Conservation (phyloP, 2,888 invertebrate species). For the Pammene aurita region DNA sequence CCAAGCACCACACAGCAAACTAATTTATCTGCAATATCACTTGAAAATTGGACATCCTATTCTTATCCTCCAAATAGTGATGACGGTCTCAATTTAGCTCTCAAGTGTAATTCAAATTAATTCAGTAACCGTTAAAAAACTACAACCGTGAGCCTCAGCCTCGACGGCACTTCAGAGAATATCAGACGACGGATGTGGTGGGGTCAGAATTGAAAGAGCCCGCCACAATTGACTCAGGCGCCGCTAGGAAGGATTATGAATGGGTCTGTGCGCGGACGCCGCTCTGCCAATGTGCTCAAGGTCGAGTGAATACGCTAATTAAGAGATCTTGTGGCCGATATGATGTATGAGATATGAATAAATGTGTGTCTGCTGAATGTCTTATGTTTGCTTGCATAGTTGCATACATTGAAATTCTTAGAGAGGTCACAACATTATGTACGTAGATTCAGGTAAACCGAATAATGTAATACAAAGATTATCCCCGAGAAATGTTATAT, state of each 20-base stretch:
- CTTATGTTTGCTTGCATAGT: not conserved
- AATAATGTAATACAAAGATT: too few species aligned
- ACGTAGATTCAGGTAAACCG: too few species aligned
- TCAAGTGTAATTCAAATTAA: slow-evolving; percentile 33
- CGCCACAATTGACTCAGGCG: slow-evolving; percentile 49
- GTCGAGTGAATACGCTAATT: slow-evolving; percentile 33
- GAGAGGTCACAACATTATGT: too few species aligned
- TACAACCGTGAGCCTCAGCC: slow-evolving; percentile 29
- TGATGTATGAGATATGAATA: not conserved
- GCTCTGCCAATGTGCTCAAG: slow-evolving; percentile 25
- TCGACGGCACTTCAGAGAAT: slow-evolving; percentile 35
- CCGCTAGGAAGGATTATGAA: slow-evolving; percentile 47
- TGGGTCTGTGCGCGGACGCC: slow-evolving; percentile 32
- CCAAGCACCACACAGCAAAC: not conserved
- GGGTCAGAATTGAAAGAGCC: slow-evolving; percentile 37
- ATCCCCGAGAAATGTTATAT: too few species aligned
- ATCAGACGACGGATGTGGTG: slow-evolving; percentile 18
- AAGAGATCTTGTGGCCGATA: slow-evolving; percentile 15
- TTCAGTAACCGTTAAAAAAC: slow-evolving; percentile 34
- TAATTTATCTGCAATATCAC: not conserved
- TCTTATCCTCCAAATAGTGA: slow-evolving; percentile 25
- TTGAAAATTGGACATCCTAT: not conserved
- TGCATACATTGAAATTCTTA: too few species aligned
- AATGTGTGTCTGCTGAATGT: not conserved
- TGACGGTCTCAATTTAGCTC: slow-evolving; percentile 31